These are phyloP conservation scores for Butastur rufipennis DNA, from an alignment of 2,113 vertebrate genomes.

Conservation along the genomic window DNA sequence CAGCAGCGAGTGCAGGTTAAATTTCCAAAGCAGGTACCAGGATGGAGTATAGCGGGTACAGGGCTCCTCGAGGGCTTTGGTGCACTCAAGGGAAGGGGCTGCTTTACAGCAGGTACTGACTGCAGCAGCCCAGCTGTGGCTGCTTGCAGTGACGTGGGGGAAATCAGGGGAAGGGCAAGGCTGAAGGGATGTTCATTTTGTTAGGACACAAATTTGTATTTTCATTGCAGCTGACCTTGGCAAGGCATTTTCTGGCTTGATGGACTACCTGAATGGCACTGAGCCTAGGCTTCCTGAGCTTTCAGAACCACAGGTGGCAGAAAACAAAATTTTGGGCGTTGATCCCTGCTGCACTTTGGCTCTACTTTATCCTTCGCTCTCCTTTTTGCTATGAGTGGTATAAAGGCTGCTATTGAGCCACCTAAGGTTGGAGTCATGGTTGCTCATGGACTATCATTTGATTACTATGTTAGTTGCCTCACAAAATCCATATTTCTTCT, in stretches of 20 bases:
- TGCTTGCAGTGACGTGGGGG: not conserved
- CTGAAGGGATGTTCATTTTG: not conserved
- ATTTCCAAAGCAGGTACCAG: not conserved
- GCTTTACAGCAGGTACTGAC: not conserved
- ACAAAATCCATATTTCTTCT: not conserved
- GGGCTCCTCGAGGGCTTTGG: not conserved
- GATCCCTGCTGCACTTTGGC: not conserved
- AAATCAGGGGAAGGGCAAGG: rapidly evolving
- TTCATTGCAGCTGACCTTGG: not conserved
- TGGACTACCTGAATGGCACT: not conserved
- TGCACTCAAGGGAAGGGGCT: not conserved
- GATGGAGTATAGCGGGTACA: not conserved
- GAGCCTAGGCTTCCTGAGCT: not conserved
- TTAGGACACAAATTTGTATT: not conserved
- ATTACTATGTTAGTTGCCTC: constrained; percentile 11
- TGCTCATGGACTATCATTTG: not conserved
- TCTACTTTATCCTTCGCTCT: not conserved
- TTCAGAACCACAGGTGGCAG: not conserved
- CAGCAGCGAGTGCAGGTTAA: rapidly evolving
- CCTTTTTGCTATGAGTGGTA: not conserved
- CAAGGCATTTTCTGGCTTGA: not conserved
- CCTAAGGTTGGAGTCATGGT: not conserved
- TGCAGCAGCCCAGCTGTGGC: not conserved
- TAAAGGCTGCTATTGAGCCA: not conserved
- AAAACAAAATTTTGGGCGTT: not conserved